Percentiles rank a stretch among this genome's conserved stretches.
phyloP scores from a whole-genome alignment of 2,797 vertebrate species.

The Pantherophis alleghaniensis region DNA sequence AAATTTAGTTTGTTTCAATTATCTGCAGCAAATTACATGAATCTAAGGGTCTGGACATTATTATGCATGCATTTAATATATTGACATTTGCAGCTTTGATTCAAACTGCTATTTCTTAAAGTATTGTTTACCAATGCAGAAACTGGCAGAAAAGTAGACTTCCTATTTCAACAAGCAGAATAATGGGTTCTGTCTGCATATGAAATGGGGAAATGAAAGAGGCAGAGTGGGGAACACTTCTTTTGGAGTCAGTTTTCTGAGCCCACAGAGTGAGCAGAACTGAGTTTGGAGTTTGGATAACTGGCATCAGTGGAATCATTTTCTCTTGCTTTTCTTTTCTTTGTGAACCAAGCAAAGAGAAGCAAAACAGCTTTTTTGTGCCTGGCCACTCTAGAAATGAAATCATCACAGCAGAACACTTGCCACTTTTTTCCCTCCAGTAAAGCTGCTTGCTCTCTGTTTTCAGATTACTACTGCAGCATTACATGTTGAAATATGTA shows the following conservation, averaged over 20 bases:
- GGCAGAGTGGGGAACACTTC: neutral
- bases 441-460: neutral
- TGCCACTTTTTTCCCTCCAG: neutral
- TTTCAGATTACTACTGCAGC: neutral
- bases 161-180: neutral
- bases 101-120: conserved; percentile 2
- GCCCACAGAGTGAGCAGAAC: neutral
- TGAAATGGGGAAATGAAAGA: neutral
- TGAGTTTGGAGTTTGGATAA: neutral
- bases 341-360: neutral
- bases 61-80: neutral
- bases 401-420: neutral
- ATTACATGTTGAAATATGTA: neutral
- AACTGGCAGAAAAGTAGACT: neutral
- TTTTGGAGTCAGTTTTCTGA: neutral
- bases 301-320: neutral
- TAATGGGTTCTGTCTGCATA: neutral
- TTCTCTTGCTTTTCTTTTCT: neutral
- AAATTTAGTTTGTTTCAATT: neutral
- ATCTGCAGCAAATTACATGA: neutral
- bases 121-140: neutral
- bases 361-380: neutral
- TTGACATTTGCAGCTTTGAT: neutral
- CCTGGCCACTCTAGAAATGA: neutral
- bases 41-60: neutral